Evolutionary conservation across 2,888 invertebrate species (phyloP), one percentile per base, ranked within the genome.

Genomic region (Linnaemya vulpina): DNA sequence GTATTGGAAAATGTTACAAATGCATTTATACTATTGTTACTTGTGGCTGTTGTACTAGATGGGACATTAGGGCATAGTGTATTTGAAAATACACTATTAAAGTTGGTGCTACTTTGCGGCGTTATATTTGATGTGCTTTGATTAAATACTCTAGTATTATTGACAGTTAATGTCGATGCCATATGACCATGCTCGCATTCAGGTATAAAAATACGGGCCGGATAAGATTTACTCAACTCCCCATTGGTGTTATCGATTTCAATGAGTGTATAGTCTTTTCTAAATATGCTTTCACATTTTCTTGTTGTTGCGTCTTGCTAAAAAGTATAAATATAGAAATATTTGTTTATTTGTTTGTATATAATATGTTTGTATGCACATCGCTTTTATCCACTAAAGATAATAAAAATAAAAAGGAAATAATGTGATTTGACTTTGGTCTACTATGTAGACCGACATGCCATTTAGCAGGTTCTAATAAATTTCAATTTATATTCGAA

Each of bases 141-240:
- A 63, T 40, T 70, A 40, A 75, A 71, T 65, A 67, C 7, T 13
- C 13, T 81, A 43, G 77, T 68, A 58, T 65, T 90, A 55, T 77
- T 87, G 35, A 89, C 87, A 43, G 88, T 88, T 17, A 79, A 77
- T 67, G 30, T 87, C n/a, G 87, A 51, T 63, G 87, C 87, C 88
- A 89, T 88, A 58, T 89, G 89, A 53, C 93, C 89, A 70, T 89
- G 92, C 89, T 95, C 94, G 88, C 93, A 93, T 90, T 95, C 95
- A 83, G 95, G 93, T 87, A 96, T 93, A 68, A 95, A 94, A 84
- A 96, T 93, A 86, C 94, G 94, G 88, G 94, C 94, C 43, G 96
- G 96, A 92, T 96, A 96, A 84, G 95, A 94, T 67, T 94, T 93
- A 91, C 96, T 94, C 58, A 96, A 92, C 87, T 95, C 94, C 11